A percentile compares a stretch with the other conserved stretches of the same genome.
Evolutionary conservation across 1,140 invertebrate species (phyloP).

Genomic region (Samia ricini): DNA sequence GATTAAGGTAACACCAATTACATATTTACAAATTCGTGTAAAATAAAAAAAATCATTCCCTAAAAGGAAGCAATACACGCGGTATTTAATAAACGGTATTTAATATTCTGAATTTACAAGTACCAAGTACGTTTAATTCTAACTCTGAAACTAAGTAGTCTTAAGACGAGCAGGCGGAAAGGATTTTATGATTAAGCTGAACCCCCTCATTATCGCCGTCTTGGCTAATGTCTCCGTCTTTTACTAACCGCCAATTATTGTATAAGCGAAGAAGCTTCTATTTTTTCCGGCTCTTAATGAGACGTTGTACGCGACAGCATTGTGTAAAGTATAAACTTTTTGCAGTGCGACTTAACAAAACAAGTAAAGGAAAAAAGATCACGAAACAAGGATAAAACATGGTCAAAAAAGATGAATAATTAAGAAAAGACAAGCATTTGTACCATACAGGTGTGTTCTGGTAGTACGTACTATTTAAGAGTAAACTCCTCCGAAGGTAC

Average conservation of each 20-base stretch:
- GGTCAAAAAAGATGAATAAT: neutral
- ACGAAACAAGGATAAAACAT: neutral
- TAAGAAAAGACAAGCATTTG: neutral
- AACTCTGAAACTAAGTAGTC: constrained; percentile 16
- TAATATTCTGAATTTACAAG: constrained; percentile 3
- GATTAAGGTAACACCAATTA: too few species aligned
- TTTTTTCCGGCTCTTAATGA: constrained; percentile 12
- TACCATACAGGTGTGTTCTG: too few species aligned
- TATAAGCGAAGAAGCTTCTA: neutral
- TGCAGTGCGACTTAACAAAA: neutral
- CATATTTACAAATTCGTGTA: too few species aligned
- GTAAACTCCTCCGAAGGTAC: too few species aligned
- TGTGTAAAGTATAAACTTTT: constrained; percentile 1
- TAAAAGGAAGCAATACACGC: too few species aligned
- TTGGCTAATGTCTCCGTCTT: constrained; percentile 17
- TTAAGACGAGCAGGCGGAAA: constrained; percentile 23
- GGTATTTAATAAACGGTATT: neutral
- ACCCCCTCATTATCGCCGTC: constrained; percentile 22
- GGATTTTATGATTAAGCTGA: constrained; percentile 28
- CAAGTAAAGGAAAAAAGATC: neutral
- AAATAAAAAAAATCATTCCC: too few species aligned
- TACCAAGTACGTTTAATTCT: constrained; percentile 18
- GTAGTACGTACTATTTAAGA: too few species aligned
- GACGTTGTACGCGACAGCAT: constrained; percentile 1
- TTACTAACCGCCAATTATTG: constrained; percentile 9